A percentile compares a stretch with the other conserved stretches of the same genome.
phyloP scores from a whole-genome alignment of 2,888 invertebrate species.

The Copidosoma aretas region DNA sequence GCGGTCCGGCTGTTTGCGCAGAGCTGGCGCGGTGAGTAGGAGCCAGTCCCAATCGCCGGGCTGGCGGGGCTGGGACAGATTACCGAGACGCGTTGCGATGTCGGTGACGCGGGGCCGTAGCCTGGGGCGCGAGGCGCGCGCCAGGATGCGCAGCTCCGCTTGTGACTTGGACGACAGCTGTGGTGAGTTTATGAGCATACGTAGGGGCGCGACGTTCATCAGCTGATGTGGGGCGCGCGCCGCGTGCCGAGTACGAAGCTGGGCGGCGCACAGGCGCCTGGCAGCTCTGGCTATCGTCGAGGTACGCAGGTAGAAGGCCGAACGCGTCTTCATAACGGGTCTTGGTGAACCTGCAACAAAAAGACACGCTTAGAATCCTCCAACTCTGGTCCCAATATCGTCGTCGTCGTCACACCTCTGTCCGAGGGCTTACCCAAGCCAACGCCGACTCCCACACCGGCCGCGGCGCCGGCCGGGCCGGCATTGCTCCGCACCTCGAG shows the following conservation, averaged over 20 bases:
- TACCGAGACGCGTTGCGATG: slow-evolving; percentile 75
- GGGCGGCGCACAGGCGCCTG: slow-evolving; percentile 82
- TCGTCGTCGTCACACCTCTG: not conserved
- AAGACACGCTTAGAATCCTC: not conserved
- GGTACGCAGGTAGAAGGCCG: slow-evolving; percentile 93
- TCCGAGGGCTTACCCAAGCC: slow-evolving; percentile 17
- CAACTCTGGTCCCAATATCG: not conserved
- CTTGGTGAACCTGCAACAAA: slow-evolving; percentile 70
- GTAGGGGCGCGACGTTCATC: slow-evolving; percentile 57
- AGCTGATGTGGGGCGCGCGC: slow-evolving; percentile 83
- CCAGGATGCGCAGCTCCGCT: slow-evolving; percentile 55
- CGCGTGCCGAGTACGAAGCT: slow-evolving; percentile 83
- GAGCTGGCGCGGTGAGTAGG: slow-evolving; percentile 74
- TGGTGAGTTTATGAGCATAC: slow-evolving; percentile 61
- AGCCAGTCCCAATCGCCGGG: slow-evolving; percentile 74
- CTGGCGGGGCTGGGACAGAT: slow-evolving; percentile 63
- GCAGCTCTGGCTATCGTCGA: slow-evolving; percentile 90
- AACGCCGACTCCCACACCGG: slow-evolving; percentile 35
- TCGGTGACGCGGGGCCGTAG: slow-evolving; percentile 66
- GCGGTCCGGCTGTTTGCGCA: slow-evolving; percentile 81
- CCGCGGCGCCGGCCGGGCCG: slow-evolving; percentile 26
- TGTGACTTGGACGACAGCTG: slow-evolving; percentile 56
- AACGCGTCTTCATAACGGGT: slow-evolving; percentile 96
- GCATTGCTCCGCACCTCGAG: slow-evolving; percentile 58
- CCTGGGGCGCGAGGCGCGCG: slow-evolving; percentile 56